phyloP scores from a whole-genome alignment of 1,140 invertebrate species.

The Aphis craccivora region DNA sequence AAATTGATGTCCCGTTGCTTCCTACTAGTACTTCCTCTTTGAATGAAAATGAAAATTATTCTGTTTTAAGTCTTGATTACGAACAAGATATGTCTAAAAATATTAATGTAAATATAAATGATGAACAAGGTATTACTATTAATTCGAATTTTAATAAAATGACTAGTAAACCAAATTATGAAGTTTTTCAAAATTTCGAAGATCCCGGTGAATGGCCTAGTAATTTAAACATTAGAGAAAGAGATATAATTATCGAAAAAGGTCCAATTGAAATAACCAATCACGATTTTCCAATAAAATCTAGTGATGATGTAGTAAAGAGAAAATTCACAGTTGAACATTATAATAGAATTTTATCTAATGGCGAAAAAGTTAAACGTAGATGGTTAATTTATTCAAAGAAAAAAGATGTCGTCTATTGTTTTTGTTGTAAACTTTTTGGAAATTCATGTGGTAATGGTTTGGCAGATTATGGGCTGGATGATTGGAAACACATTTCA shows the following conservation, averaged over 20 bases:
- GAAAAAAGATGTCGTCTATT: not conserved
- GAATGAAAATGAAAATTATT: too few relatives aligned
- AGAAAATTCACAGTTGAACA: too few relatives aligned
- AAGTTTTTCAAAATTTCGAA: not conserved
- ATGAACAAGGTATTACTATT: not conserved
- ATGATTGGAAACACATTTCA: conserved; percentile 21
- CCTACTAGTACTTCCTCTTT: conserved; percentile 13
- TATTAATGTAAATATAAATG: not conserved
- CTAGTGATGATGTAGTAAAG: too few relatives aligned
- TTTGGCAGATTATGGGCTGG: not conserved
- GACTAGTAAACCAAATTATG: not conserved
- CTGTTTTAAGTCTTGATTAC: too few relatives aligned
- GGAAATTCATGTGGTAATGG: not conserved
- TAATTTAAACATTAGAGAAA: not conserved
- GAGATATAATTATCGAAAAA: not conserved
- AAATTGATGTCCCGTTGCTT: not conserved
- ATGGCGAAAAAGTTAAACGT: not conserved
- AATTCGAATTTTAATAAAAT: not conserved
- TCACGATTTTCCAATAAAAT: too few relatives aligned
- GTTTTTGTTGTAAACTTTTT: not conserved
- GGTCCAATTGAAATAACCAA: not conserved
- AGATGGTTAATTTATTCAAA: conserved; percentile 13
- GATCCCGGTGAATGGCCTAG: not conserved
- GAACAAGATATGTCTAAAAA: too few relatives aligned
- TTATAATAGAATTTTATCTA: not conserved